phyloP scores from a whole-genome alignment of 92 coral and sea anemone genomes.

The Palythoa grandiflora region DNA sequence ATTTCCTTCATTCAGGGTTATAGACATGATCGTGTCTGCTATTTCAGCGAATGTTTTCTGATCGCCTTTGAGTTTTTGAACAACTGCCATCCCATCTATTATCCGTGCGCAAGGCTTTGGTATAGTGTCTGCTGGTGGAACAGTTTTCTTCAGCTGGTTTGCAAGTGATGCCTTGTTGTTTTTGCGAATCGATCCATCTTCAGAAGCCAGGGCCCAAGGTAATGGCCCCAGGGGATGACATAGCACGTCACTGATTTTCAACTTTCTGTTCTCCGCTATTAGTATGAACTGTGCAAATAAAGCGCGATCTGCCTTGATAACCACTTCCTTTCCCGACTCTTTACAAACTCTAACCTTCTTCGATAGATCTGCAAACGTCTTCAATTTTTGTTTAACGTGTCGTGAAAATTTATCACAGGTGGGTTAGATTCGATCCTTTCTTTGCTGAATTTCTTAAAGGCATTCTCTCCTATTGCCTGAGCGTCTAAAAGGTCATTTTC shows the following conservation, averaged over 20 bases:
- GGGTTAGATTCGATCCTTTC: conserved; percentile 13
- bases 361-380: conserved; percentile 41
- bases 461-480: not conserved
- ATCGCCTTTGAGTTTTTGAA: conserved; percentile 51
- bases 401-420: not conserved
- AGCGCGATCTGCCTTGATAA: conserved; percentile 49
- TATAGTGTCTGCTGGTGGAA: not conserved
- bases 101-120: conserved; percentile 51
- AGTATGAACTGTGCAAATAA: conserved; percentile 47
- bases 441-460: not conserved
- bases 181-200: conserved; percentile 45
- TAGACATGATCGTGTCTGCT: conserved; percentile 43
- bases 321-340: not conserved
- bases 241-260: conserved; percentile 53
- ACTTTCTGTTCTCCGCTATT: conserved; percentile 51
- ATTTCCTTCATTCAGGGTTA: conserved; percentile 20
- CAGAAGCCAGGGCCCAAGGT: conserved; percentile 55
- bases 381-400: conserved; percentile 25
- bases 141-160: not conserved
- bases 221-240: conserved; percentile 57
- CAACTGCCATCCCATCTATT: not conserved
- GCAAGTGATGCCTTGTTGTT: conserved; percentile 1
- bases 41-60: conserved; percentile 53
- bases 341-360: conserved; percentile 23
- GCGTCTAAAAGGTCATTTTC: conserved; percentile 45